phyloP scores from a whole-genome alignment of 2,113 vertebrate genomes.

The Neotoma lepida region DNA sequence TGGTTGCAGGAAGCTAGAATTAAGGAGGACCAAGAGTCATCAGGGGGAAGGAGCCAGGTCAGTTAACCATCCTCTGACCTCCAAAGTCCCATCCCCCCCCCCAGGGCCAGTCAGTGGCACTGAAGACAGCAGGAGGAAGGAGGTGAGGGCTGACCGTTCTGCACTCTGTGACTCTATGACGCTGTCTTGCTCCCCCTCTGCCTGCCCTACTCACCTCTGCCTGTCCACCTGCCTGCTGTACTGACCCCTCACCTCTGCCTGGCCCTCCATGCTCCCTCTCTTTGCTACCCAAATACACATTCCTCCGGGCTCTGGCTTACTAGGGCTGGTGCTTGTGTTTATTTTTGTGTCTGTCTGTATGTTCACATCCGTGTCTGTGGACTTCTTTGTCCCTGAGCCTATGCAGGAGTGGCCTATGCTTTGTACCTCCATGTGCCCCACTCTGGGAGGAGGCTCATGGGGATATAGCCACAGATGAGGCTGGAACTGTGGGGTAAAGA shows the following conservation, averaged over 20 bases:
- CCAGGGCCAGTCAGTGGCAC: background rate
- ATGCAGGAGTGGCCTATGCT: background rate
- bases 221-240: background rate
- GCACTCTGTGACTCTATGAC: slow-evolving; percentile 75
- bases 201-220: no score
- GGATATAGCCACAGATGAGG: background rate
- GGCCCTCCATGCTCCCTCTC: background rate
- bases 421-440: background rate
- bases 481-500: background rate
- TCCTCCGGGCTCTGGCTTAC: background rate
- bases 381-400: background rate
- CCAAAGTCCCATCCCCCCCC: background rate
- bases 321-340: background rate
- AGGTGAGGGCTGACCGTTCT: slow-evolving; percentile 62
- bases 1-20: background rate
- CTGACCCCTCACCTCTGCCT: background rate
- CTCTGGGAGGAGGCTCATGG: background rate
- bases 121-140: background rate
- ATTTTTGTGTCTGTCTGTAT: background rate
- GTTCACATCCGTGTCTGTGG: background rate
- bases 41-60: background rate
- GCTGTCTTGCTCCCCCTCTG: slow-evolving; percentile 15
- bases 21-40: background rate
- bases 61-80: background rate
- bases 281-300: background rate